Percentiles rank a stretch among this genome's conserved stretches.
Evolutionary conservation across 2,797 vertebrate genomes (phyloP).

Genomic region (Philypnodon macrostomus): DNA sequence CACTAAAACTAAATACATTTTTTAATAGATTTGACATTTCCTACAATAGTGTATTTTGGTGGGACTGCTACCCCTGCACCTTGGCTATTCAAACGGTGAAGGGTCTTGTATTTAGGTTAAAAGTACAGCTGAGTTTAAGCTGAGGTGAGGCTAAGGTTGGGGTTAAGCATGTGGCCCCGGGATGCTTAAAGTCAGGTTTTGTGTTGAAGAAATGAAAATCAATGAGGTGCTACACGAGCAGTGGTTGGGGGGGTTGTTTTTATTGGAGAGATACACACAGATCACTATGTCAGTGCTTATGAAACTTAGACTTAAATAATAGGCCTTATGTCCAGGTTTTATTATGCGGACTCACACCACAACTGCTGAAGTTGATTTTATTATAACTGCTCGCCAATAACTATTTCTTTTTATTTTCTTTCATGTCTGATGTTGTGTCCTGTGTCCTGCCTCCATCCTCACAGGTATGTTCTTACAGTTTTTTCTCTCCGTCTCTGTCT

Average conservation of each 20-base stretch:
- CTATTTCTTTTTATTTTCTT: constrained; percentile 7
- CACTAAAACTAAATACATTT: not conserved
- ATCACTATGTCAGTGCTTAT: constrained; percentile 30
- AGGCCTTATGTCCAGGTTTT: constrained; percentile 18
- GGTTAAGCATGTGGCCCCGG: constrained; percentile 22
- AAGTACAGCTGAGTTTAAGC: constrained; percentile 12
- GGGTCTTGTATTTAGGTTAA: constrained; percentile 16
- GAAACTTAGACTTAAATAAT: constrained; percentile 8
- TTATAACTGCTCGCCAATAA: constrained; percentile 32
- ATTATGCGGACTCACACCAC: constrained; percentile 28
- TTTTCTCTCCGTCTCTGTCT: constrained; percentile 8
- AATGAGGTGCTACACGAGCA: constrained; percentile 1
- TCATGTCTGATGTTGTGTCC: constrained; percentile 24
- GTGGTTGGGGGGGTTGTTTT: constrained; percentile 37
- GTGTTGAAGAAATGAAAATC: constrained; percentile 7
- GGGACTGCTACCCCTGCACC: not conserved
- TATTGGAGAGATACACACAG: constrained; percentile 42
- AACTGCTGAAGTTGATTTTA: constrained; percentile 16
- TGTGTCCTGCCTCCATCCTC: constrained; percentile 15
- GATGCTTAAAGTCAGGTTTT: constrained; percentile 30
- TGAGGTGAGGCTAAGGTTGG: constrained; percentile 14
- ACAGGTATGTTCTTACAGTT: constrained; percentile 63
- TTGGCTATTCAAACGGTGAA: not conserved
- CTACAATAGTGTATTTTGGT: not conserved
- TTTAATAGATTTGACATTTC: not conserved